Base-by-base conservation (phyloP, 2,888 invertebrate species). In the Ornithoptera priamus region DNA sequence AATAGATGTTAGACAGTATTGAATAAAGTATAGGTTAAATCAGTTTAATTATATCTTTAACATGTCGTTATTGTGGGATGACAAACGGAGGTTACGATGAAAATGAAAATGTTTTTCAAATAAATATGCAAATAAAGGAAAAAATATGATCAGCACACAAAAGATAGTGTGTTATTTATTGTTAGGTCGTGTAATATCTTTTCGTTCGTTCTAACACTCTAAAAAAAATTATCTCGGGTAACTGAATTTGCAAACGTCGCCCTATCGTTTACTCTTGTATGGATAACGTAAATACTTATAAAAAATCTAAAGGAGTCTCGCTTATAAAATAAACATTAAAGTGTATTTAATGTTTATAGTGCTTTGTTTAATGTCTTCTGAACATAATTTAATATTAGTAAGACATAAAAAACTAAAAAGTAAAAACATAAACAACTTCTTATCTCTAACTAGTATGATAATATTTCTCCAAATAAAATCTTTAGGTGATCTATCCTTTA, bases 101-200 rank as follows among this genome's bases (percentile, higher is more conserved):
- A 4, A 30, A 30, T 30, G 30, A 30, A 6, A 46, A 15, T 46
- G 10, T 46, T n/a, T 53, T 7, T 53, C 53, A 1, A 53, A 17
- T 50, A 50, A 50, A 50, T 39, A 39, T 15, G 58, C 22, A 20
- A n/a, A 15, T 15, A 62, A 22, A 63, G 8, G 36, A 67, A 57
- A 22, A 39, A 56, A 8, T 68, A 36, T 56, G 20, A 62, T 67
- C 67, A 15, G 24, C 12, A 39, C 30, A 56, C 22, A 22, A 42
- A 63, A 64, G 63, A 68, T 63, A 50, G 42, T 64, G 36, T 56
- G 58, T 68, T 68, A 60, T 64, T 68, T 68, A 64, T 64, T 63
- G 15, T 22, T 53, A 36, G 64, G 64, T 68, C 60, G 20, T 24
- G 42, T 68, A 68, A 64, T 64, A 68, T 62, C 60, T 68, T 60